Base-by-base conservation (phyloP, 2,888 invertebrate species). In the Callosobruchus maculatus region DNA sequence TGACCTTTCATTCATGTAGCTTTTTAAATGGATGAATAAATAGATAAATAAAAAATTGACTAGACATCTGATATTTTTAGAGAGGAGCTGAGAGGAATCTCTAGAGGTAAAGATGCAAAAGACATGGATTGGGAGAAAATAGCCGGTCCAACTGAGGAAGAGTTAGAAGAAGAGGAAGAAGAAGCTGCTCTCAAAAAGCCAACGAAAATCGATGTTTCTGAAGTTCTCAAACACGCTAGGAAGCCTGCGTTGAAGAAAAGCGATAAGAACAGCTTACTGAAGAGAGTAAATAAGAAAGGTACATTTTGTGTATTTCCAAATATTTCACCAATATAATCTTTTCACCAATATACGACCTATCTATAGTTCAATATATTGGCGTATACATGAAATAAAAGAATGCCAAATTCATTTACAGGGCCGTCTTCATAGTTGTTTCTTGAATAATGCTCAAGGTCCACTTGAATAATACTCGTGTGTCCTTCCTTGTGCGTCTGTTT, bases 101-200 rank as follows among this genome's bases (percentile, higher is more conserved):
- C 96, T 0, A 91, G 97, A 78, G 95, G 94, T 67, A 93, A 93
- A 81, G 93, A 93, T 84, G 93, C 92, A 0, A 95, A 95, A 86
- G 96, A 97, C 85, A 91, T 96, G 0, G 95, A 96, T 86, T 97
- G 96, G 96, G 90, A 92, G 0, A 89, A 91, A 68, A 92, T 96
- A 0, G 96, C 96, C 0, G 89, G 92, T 9, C 91, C 92, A 0
- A 89, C 90, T 67, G 89, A 88, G 30, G 83, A 81, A 0, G 82
- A 90, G 0, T 90, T 91, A 79, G 86, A 84, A 20, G 82, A 89
- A 9, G 81, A 81, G 20, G 77, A 77, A 31, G 80, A 79, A 70
- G 80, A 77, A 18, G 88, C 91, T 0, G 93, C 94, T 81, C 93
- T 93, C 84, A 94, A 95, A 0, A 88, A 92, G 77, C 91, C 95